Base-by-base conservation (phyloP, 2,113 vertebrate genomes). In the Microtus pennsylvanicus region DNA sequence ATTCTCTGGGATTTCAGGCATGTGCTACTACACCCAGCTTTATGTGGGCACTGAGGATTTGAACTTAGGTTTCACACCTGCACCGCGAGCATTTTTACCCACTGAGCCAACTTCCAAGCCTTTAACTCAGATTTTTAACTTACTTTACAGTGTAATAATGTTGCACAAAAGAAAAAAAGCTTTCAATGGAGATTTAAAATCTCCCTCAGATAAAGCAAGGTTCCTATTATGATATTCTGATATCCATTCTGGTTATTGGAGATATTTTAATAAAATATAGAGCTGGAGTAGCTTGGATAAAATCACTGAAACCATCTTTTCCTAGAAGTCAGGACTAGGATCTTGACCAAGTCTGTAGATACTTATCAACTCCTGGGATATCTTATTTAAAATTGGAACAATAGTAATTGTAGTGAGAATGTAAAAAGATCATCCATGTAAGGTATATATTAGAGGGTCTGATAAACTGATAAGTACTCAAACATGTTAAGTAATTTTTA, bases 41-140 rank as follows among this genome's bases (percentile, higher is more conserved):
- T 22, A 21, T 67, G 63, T 86, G 63, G 28, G 28, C 35, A 17
- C 30, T 47, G 42, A 17, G 63, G 19, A 47, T 67, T 67, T 67
- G 83, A 86, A 86, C 10, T 21, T 12, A 33, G 28, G 16, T 35
- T 10, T 86, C 42, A 47, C 9, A 26, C 50, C 61, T 82, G 9
- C 35, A 61, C 35, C 2, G 5, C 13, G 19, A 67, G 38, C 16
- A 12, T 45, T 86, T 86, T 33, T 65, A 33, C 38, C 9, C 30
- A 67, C 38, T 33, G 42, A 67, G 42, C 11, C 42, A 67, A 33
- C 28, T 67, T 47, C 82, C 1, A 67, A 67, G 63, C 2, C 61
- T 86, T 80, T 93, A 95, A 96, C 26, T 95, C 72, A n/a, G 61
- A 91, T 89, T 96, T 91, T 93, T 61, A 89, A 91, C 61, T 86